Evolutionary conservation across 1,140 invertebrate species (phyloP).

Genomic region (Calliphora vicina): DNA sequence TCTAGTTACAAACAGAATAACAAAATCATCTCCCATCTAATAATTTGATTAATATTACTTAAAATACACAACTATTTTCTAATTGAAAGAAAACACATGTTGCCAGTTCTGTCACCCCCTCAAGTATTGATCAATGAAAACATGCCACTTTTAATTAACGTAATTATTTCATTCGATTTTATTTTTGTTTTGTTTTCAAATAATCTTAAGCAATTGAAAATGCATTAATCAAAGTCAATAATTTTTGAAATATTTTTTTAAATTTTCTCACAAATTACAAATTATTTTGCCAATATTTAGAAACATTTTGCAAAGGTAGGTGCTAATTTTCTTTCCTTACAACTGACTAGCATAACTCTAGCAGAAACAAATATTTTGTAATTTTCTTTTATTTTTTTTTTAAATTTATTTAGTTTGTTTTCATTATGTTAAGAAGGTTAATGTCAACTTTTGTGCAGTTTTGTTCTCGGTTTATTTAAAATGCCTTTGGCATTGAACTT

Average conservation of each 20-base stretch:
- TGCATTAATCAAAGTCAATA: neutral
- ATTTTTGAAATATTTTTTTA: neutral
- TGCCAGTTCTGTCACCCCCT: neutral
- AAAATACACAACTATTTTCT: neutral
- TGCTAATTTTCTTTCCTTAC: too few relatives aligned
- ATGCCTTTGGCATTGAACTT: conserved; percentile 30
- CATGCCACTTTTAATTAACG: neutral
- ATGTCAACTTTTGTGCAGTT: conserved; percentile 9
- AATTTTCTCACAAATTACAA: too few relatives aligned
- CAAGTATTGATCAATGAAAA: neutral
- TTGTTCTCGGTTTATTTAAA: neutral
- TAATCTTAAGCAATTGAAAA: neutral
- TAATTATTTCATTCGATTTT: neutral
- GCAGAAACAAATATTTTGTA: too few relatives aligned
- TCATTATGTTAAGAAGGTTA: conserved; percentile 10
- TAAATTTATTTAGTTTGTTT: too few relatives aligned
- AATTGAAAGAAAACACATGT: neutral
- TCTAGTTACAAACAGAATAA: too few relatives aligned
- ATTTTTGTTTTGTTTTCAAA: neutral
- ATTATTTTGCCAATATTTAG: too few relatives aligned
- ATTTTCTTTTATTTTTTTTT: too few relatives aligned
- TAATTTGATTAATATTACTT: too few relatives aligned
- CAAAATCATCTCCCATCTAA: too few relatives aligned
- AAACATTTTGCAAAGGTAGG: too few relatives aligned
- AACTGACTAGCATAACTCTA: too few relatives aligned